Percentiles rank a stretch among this genome's conserved stretches.
phyloP scores from a whole-genome alignment of 2,797 vertebrate species.

The Synaphobranchus kaupii region DNA sequence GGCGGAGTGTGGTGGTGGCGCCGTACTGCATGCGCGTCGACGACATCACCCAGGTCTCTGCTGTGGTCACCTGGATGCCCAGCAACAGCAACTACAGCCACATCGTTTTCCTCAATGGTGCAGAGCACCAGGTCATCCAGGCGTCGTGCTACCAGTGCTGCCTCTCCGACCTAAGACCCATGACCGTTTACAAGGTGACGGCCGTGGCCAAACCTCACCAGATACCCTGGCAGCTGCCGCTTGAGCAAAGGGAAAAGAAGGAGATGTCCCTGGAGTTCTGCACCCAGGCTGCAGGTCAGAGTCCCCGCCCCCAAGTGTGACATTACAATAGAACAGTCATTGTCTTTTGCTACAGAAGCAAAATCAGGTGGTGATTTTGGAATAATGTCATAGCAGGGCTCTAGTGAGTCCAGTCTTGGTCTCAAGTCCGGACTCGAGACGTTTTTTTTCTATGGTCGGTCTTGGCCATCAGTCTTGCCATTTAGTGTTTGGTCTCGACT shows the following conservation, averaged over 20 bases:
- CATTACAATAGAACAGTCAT: no score
- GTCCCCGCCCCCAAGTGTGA: not conserved
- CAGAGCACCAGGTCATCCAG: constrained; percentile 79
- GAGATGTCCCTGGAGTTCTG: constrained; percentile 93
- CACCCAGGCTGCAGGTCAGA: constrained; percentile 90
- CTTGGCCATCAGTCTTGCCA: no score
- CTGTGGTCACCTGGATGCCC: constrained; percentile 92
- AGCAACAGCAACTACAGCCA: constrained; percentile 98
- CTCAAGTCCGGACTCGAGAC: no score
- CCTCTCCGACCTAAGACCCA: constrained; percentile 58
- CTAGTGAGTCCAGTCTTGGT: no score
- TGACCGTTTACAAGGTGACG: constrained; percentile 88
- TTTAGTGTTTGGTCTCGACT: no score
- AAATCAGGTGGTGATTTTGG: no score
- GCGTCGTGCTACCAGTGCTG: not conserved
- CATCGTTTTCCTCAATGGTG: constrained; percentile 88
- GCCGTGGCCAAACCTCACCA: constrained; percentile 93
- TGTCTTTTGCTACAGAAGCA: no score
- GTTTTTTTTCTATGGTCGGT: no score
- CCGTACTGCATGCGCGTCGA: constrained; percentile 89
- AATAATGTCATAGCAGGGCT: no score
- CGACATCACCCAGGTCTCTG: constrained; percentile 87
- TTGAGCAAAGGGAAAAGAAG: constrained; percentile 93
- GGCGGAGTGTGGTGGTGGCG: constrained; percentile 89
- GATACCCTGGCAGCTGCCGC: constrained; percentile 96